phyloP scores from a whole-genome alignment of 37 sponge, comb jelly and placozoan genomes.

The Petrosia ficiformis region DNA sequence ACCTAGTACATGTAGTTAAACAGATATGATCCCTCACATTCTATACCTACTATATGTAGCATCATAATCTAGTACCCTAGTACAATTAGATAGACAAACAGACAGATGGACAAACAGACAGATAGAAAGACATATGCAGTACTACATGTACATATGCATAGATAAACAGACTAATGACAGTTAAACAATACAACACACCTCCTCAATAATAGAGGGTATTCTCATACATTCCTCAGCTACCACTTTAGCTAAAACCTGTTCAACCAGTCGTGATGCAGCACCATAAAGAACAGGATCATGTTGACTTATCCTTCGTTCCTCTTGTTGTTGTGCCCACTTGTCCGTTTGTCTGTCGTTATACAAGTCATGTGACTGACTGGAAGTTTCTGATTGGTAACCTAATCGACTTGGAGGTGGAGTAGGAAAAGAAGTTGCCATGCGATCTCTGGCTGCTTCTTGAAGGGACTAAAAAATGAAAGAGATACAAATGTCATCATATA shows the following conservation, averaged over 20 bases:
- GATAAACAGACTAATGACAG: too few relatives aligned
- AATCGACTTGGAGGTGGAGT: background rate
- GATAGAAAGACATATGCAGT: too few relatives aligned
- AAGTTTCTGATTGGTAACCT: background rate
- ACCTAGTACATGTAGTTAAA: too few relatives aligned
- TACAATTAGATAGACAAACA: too few relatives aligned
- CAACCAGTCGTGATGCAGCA: slow-evolving; percentile 34
- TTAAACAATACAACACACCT: too few relatives aligned
- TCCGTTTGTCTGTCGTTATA: background rate
- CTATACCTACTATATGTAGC: too few relatives aligned
- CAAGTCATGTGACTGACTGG: slow-evolving; percentile 11
- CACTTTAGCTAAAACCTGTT: slow-evolving; percentile 15
- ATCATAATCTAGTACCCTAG: too few relatives aligned
- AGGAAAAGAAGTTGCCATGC: slow-evolving; percentile 36
- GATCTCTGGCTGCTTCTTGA: slow-evolving; percentile 35
- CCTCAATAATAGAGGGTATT: too few relatives aligned
- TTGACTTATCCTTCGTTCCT: background rate
- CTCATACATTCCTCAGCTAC: background rate
- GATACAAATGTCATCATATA: background rate
- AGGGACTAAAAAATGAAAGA: slow-evolving; percentile 26
- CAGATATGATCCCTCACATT: too few relatives aligned
- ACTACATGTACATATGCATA: too few relatives aligned
- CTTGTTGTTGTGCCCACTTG: background rate
- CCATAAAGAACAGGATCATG: background rate
- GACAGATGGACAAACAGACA: too few relatives aligned